phyloP scores from a whole-genome alignment of 2,113 vertebrate species.

The Sinocyclocheilus grahami region DNA sequence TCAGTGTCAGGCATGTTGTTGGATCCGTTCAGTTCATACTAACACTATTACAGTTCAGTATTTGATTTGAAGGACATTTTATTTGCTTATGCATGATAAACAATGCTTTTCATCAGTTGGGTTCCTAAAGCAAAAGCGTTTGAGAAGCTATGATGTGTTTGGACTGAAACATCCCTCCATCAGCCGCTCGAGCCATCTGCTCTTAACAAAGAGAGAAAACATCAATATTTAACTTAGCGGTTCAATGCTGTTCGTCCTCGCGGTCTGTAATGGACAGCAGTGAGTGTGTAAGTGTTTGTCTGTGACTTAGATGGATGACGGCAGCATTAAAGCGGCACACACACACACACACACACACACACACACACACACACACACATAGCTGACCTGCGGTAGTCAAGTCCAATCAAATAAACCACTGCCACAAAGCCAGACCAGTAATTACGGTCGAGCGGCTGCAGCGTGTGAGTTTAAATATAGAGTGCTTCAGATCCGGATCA shows the following conservation, averaged over 20 bases:
- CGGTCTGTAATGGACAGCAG: neutral
- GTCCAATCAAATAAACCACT: constrained; percentile 40
- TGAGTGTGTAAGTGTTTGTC: neutral
- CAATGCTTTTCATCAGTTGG: neutral
- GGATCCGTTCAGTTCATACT: neutral
- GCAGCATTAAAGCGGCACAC: neutral
- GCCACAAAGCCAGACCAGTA: constrained; percentile 33
- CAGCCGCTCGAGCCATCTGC: neutral
- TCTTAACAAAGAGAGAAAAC: constrained; percentile 4
- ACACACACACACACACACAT: constrained; percentile 17
- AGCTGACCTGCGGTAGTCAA: neutral
- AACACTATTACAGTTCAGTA: neutral
- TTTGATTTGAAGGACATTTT: too few species aligned
- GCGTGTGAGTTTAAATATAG: constrained; percentile 50
- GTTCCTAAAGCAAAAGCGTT: neutral
- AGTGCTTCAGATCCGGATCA: constrained; percentile 17
- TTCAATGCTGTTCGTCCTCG: neutral
- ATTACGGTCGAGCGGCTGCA: constrained; percentile 40
- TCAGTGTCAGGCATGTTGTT: neutral
- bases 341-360: neutral
- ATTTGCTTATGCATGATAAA: neutral
- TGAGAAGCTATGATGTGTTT: neutral
- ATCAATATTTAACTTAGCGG: constrained; percentile 16
- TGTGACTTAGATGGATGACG: neutral
- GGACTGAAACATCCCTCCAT: neutral